Conservation (phyloP, 2,888 invertebrate genomes). For the Patella caerulea region DNA sequence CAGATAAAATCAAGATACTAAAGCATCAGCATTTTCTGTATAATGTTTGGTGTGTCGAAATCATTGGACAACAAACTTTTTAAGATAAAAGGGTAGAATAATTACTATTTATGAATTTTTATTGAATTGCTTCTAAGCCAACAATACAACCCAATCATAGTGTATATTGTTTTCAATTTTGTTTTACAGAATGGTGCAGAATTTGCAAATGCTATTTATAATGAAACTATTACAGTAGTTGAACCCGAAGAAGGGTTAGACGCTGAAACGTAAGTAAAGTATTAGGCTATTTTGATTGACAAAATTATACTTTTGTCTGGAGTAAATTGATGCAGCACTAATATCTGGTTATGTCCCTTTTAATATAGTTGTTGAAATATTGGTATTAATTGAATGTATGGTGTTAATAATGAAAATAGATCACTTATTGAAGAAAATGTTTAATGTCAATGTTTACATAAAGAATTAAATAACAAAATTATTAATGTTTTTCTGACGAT, state of each 20-base stretch:
- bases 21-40: constrained; percentile 20
- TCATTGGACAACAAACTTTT: not conserved
- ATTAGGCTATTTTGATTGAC: too few relatives aligned
- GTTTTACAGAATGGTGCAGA: constrained; percentile 76
- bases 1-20: constrained; percentile 27
- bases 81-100: not conserved
- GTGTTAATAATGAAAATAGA: too few relatives aligned
- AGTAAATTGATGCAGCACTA: too few relatives aligned
- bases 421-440: too few relatives aligned
- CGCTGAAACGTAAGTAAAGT: constrained; percentile 83
- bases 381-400: too few relatives aligned
- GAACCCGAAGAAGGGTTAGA: constrained; percentile 98
- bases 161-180: not conserved
- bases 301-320: too few relatives aligned
- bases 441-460: too few relatives aligned
- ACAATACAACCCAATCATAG: not conserved
- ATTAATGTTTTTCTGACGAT: too few relatives aligned
- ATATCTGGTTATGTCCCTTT: too few relatives aligned
- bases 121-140: not conserved
- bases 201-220: constrained; percentile 93
- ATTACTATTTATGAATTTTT: not conserved
- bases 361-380: too few relatives aligned
- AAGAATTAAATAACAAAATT: too few relatives aligned
- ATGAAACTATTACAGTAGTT: constrained; percentile 95
- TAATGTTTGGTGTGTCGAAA: constrained; percentile 20